A percentile compares a stretch with the other conserved stretches of the same genome.
Evolutionary conservation across 2,888 invertebrate genomes (phyloP).

Genomic region (Drosophila flavopinicola): DNA sequence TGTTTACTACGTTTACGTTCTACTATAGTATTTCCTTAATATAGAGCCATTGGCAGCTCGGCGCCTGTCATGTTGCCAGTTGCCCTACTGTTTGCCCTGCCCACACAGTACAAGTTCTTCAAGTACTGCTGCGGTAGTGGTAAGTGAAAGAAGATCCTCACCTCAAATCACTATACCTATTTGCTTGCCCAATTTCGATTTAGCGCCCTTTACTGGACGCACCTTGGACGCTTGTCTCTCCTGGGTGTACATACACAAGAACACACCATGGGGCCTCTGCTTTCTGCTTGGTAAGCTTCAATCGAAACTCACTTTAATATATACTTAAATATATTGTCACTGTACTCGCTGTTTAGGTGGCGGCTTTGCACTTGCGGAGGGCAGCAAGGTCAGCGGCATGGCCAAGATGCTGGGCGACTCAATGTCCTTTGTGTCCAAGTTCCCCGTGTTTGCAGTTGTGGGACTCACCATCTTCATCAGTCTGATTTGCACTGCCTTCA

Average conservation of each 20-base stretch:
- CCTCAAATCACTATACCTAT: background rate
- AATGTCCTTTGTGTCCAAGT: slow-evolving; percentile 87
- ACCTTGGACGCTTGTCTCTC: slow-evolving; percentile 87
- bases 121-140: slow-evolving; percentile 86
- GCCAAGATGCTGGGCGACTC: slow-evolving; percentile 89
- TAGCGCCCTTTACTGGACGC: slow-evolving; percentile 79
- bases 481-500: slow-evolving; percentile 89
- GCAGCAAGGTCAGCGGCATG: slow-evolving; percentile 91
- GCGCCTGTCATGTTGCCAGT: slow-evolving; percentile 91
- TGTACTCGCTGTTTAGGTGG: slow-evolving; percentile 86
- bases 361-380: slow-evolving; percentile 94
- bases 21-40: background rate
- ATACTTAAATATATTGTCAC: background rate
- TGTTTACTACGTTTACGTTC: background rate
- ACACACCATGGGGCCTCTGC: slow-evolving; percentile 94
- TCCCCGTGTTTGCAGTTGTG: slow-evolving; percentile 87
- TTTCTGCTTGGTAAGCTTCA: slow-evolving; percentile 88
- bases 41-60: slow-evolving; percentile 80
- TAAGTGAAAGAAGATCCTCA: slow-evolving; percentile 21
- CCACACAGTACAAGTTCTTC: slow-evolving; percentile 89
- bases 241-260: slow-evolving; percentile 92
- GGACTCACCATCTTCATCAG: slow-evolving; percentile 89
- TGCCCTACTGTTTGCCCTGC: slow-evolving; percentile 91
- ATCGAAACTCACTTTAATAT: background rate
- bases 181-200: too few relatives aligned